Base-by-base conservation (phyloP, 2,797 vertebrate species). In the Parambassis ranga region DNA sequence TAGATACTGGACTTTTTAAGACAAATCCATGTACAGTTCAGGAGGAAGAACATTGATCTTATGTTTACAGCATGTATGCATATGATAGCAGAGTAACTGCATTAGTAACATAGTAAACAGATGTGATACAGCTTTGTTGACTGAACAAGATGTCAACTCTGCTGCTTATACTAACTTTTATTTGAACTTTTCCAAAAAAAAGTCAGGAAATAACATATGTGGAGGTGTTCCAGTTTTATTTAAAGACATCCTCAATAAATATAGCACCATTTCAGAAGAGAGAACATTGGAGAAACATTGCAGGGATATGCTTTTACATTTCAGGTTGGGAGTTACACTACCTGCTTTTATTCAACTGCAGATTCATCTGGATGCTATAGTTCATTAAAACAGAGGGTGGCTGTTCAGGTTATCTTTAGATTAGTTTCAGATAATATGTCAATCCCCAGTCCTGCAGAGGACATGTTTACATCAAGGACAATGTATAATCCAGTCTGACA, bases 181-280 rank as follows among this genome's bases (percentile, higher is more conserved):
- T 24, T 59, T 44, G 24, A 0, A 37, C 15, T 3, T 0, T 18
- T 2, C n/a, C 27, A 19, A 61, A 33, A 38, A 16, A 55, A 48
- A 38, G 20, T 23, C 19, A 18, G 71, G 32, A 46, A 56, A 49
- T 22, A 56, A 49, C 22, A 0, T 10, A 30, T 35, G 9, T 62
- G 75, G 62, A 72, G 43, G 52, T 69, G 49, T 75, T 77, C 41
- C 47, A 73, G 41, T 19, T 87, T 89, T 83, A 87, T 84, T 87
- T 68, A 50, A 76, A 63, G 62, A 77, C 63, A 83, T 47, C 77
- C 51, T 67, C 48, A 87, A 90, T 90, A 90, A 89, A 90, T 90
- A 89, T 87, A 89, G 89, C 87, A 90, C 89, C 86, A 84, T 76
- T 71, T 69, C 26, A 72, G 57, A 56, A 18, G 51, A 53, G 28